Conservation (phyloP, 2,888 invertebrate species). For the Phengaris arion region DNA sequence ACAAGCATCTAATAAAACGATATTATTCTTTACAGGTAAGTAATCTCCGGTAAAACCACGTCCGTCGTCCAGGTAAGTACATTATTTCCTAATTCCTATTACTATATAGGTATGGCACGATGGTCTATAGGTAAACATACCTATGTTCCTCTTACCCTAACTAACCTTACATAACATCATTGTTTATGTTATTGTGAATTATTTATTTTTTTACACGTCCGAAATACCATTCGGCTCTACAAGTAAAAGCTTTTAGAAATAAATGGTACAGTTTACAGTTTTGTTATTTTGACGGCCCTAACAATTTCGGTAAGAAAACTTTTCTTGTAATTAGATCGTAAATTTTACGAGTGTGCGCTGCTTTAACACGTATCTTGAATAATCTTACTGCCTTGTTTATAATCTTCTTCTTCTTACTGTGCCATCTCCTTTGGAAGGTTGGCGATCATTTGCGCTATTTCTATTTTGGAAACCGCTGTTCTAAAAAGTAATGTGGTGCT, state of each 20-base stretch:
- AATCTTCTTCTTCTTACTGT: no score
- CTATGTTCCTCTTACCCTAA: no score
- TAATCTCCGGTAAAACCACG: slow-evolving; percentile 23
- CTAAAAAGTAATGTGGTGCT: no score
- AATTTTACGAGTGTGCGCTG: neutral
- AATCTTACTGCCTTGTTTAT: neutral
- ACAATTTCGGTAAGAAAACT: slow-evolving; percentile 10
- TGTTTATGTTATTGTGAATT: neutral
- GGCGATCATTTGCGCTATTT: no score
- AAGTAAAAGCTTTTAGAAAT: slow-evolving; percentile 44
- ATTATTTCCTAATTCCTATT: neutral
- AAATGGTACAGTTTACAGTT: slow-evolving; percentile 40
- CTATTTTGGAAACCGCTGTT: no score
- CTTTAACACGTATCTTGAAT: neutral
- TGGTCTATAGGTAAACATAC: neutral
- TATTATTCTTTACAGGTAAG: slow-evolving; percentile 41
- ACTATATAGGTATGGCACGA: neutral
- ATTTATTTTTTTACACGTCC: slow-evolving; percentile 10
- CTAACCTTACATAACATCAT: no score
- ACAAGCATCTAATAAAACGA: neutral
- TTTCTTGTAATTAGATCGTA: slow-evolving; percentile 18
- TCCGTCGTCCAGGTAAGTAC: slow-evolving; percentile 35
- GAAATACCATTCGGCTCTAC: slow-evolving; percentile 31
- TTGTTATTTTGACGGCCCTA: slow-evolving; percentile 14
- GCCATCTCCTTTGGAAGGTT: no score